Evolutionary conservation across 2,888 invertebrate genomes (phyloP).

Genomic region (Andrena marginata): DNA sequence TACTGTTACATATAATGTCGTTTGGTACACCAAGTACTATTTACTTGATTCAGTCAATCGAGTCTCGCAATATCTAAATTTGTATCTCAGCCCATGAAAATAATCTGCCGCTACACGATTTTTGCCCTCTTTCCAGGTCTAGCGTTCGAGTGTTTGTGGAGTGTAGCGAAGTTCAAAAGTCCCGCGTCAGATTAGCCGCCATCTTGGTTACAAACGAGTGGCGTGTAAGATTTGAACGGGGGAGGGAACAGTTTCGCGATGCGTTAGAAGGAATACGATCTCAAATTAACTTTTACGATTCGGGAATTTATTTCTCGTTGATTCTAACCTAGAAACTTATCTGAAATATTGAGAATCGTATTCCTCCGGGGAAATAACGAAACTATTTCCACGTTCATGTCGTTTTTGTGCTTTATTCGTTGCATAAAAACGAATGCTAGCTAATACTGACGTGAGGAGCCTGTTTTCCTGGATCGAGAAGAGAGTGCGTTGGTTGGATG

Average conservation of each 20-base stretch:
- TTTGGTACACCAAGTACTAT: neutral
- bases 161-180: neutral
- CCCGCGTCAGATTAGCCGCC: neutral
- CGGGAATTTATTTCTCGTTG: no score
- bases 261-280: neutral
- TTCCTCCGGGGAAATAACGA: neutral
- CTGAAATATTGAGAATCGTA: neutral
- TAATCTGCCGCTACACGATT: neutral
- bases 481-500: conserved; percentile 17
- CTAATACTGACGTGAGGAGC: neutral
- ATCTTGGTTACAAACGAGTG: neutral
- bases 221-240: neutral
- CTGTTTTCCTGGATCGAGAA: conserved; percentile 1
- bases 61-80: conserved; percentile 12
- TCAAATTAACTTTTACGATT: neutral
- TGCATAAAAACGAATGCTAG: neutral
- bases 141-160: neutral
- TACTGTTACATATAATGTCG: conserved; percentile 8
- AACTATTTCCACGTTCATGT: neutral
- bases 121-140: neutral
- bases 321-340: neutral
- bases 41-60: conserved; percentile 1
- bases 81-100: neutral
- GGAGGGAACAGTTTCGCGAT: neutral
- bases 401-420: neutral